A percentile compares a stretch with the other conserved stretches of the same genome.
These are phyloP conservation scores for Iselma pallidipennis DNA, from an alignment of 2,888 invertebrate genomes.

Conservation along the genomic window DNA sequence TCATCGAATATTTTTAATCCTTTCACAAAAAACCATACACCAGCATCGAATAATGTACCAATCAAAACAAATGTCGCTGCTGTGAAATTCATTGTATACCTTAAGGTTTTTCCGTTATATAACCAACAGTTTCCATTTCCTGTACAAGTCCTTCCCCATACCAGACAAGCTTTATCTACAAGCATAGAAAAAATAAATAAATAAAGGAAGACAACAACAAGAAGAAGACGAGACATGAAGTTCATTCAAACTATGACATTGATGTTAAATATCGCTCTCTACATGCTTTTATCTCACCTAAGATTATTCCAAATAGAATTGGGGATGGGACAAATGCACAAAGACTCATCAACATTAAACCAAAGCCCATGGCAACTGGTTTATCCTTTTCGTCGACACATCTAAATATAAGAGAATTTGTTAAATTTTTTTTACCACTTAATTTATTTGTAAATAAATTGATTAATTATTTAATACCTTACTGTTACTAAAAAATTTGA, in stretches of 20 bases:
- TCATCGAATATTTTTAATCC: slow-evolving; percentile 71
- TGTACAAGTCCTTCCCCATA: slow-evolving; percentile 75
- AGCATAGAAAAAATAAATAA: slow-evolving; percentile 27
- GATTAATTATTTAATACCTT: slow-evolving; percentile 52
- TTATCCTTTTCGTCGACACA: slow-evolving; percentile 76
- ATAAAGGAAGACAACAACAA: slow-evolving; percentile 13
- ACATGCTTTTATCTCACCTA: slow-evolving; percentile 60
- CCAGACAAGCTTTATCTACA: slow-evolving; percentile 67
- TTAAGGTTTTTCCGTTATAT: slow-evolving; percentile 67
- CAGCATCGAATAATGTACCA: slow-evolving; percentile 67
- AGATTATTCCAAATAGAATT: slow-evolving; percentile 73
- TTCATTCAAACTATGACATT: too few relatives aligned
- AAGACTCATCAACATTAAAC: slow-evolving; percentile 69
- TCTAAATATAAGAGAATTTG: slow-evolving; percentile 54
- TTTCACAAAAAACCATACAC: slow-evolving; percentile 72
- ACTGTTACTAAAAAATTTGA: slow-evolving; percentile 66
- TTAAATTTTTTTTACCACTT: slow-evolving; percentile 4
- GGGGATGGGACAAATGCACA: slow-evolving; percentile 78
- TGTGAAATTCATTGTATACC: slow-evolving; percentile 67
- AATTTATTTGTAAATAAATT: neutral
- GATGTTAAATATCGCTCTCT: slow-evolving; percentile 24
- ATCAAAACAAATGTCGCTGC: slow-evolving; percentile 67
- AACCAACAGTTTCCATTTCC: slow-evolving; percentile 76
- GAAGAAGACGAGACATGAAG: too few relatives aligned
- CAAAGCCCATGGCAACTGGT: slow-evolving; percentile 72